phyloP scores from a whole-genome alignment of 2,888 invertebrate genomes.

The Calameuta pallipes region DNA sequence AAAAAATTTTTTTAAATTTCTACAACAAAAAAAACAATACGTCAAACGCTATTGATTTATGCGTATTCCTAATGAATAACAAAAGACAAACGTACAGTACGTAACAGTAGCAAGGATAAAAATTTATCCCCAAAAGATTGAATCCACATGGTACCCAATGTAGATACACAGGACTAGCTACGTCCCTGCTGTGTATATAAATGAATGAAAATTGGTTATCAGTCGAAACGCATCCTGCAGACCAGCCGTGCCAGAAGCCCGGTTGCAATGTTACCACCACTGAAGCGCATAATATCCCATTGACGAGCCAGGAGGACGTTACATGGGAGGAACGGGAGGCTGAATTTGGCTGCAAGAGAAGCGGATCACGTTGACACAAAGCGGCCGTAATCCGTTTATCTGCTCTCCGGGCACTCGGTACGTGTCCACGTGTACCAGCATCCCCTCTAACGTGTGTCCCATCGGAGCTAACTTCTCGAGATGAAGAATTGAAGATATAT shows the following conservation, averaged over 20 bases:
- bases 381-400: slow-evolving; percentile 67
- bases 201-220: slow-evolving; percentile 64
- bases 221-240: slow-evolving; percentile 56
- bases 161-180: too few species aligned
- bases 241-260: slow-evolving; percentile 40
- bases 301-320: slow-evolving; percentile 45
- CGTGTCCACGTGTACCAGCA: slow-evolving; percentile 50
- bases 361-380: slow-evolving; percentile 66
- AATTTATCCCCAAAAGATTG: too few species aligned
- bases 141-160: too few species aligned
- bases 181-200: slow-evolving; percentile 17
- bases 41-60: too few species aligned
- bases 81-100: too few species aligned
- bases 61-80: too few species aligned
- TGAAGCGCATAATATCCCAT: slow-evolving; percentile 64
- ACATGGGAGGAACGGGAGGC: neutral
- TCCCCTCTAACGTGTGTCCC: neutral
- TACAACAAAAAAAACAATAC: too few species aligned
- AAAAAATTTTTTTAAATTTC: too few species aligned
- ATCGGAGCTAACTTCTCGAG: neutral
- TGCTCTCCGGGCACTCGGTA: slow-evolving; percentile 56
- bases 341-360: slow-evolving; percentile 59
- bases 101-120: too few species aligned
- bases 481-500: too few species aligned
- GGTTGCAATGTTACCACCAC: slow-evolving; percentile 54